Base-by-base conservation (phyloP, 2,113 vertebrate species). In the Phaethornis superciliosus region DNA sequence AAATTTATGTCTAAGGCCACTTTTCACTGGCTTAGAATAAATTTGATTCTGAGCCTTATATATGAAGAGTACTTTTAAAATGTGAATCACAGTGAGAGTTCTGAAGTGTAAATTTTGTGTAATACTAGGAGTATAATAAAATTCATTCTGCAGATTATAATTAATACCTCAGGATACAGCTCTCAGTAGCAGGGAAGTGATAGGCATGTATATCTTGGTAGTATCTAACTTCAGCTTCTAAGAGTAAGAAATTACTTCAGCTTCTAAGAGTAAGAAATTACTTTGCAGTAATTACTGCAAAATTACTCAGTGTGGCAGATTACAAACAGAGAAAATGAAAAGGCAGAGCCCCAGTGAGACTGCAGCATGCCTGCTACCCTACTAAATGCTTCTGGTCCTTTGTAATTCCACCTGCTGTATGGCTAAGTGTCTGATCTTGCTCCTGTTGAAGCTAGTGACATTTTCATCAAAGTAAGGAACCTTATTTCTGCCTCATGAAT, bases 1-100 rank as follows among this genome's bases (percentile, higher is more conserved):
- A 51, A 79, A 94, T 92, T 90, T 94, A 89, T 72, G 74, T 81
- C 83, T 76, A 92, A 87, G 42, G 63, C n/a, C 46, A 68, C 58
- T 89, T 96, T 95, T 77, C 87, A 90, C 58, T 93, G 77, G 89
- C 81, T 81, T 68, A 71, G 54, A 64, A 81, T 51, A 81, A 90
- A 87, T 81, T 64, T 70, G 22, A 70, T 83, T 93, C 88, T 81
- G 64, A 85, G 90, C 10, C 51, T 67, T 75, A 1, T 13, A 56
- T 9, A 72, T 5, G 35, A 91, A 58, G 26, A 72, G 32, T 67
- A 17, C 44, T 78, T 51, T 63, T 37, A 92, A 87, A 83, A 77
- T 3, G 35, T 15, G 21, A 89, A 81, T 70, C 32, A 58, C 33
- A 33, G 49, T 49, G 56, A 64, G 44, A 19, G 11, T 89, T 87